Evolutionary conservation across 2,797 vertebrate species (phyloP).

Genomic region (Hephaestus fuliginosus): DNA sequence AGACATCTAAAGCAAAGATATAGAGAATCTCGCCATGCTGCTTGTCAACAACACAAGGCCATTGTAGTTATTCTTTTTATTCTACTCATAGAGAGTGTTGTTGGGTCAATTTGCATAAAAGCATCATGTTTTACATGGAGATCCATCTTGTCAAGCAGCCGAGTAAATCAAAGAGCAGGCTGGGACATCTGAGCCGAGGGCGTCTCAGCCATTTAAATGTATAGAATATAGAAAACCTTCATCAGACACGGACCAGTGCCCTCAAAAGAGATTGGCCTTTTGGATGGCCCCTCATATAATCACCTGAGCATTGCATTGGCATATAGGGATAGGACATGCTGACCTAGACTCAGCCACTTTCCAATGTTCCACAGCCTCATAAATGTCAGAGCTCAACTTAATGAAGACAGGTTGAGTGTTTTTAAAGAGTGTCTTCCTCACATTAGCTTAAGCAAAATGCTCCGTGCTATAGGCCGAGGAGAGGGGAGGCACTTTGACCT

Average conservation of each 20-base stretch:
- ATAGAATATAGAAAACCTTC: constrained; percentile 87
- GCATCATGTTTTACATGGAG: constrained; percentile 74
- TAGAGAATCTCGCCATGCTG: not conserved
- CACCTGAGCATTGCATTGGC: constrained; percentile 80
- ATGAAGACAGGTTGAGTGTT: constrained; percentile 84
- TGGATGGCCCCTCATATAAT: constrained; percentile 80
- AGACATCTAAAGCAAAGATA: not conserved
- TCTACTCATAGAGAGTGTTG: constrained; percentile 33
- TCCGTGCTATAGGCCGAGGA: constrained; percentile 42
- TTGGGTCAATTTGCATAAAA: constrained; percentile 74
- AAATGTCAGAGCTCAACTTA: constrained; percentile 84
- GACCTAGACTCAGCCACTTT: constrained; percentile 77
- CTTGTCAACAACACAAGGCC: constrained; percentile 44
- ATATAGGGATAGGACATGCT: constrained; percentile 75
- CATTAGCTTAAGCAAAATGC: constrained; percentile 81
- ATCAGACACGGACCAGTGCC: constrained; percentile 86
- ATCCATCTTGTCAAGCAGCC: constrained; percentile 73
- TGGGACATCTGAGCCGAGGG: constrained; percentile 71
- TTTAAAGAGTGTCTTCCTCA: constrained; percentile 74
- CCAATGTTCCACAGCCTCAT: constrained; percentile 71
- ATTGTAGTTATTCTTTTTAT: constrained; percentile 34
- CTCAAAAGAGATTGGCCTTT: constrained; percentile 85
- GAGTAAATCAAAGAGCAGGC: constrained; percentile 80
- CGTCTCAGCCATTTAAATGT: constrained; percentile 86
- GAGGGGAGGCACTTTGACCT: constrained; percentile 70